These are phyloP conservation scores for Poecilia gillii DNA, from an alignment of 2,797 vertebrate species.

Conservation along the genomic window DNA sequence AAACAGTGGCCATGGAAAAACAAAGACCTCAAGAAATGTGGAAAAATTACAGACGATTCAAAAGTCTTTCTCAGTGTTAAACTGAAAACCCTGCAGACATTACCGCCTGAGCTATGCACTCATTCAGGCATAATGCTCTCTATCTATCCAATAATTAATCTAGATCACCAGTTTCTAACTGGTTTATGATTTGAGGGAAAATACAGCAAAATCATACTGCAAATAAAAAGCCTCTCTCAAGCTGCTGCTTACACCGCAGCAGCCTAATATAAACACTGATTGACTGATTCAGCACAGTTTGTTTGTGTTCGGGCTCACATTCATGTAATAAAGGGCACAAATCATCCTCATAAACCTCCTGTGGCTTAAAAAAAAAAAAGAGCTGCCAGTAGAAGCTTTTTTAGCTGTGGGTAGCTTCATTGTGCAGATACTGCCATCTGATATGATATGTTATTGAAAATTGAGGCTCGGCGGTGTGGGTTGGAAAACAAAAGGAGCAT, in stretches of 20 bases:
- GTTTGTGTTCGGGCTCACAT: slow-evolving; percentile 9
- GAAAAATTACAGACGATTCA: neutral
- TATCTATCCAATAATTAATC: neutral
- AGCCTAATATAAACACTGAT: neutral
- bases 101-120: too few relatives aligned
- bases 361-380: neutral
- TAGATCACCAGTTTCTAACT: neutral
- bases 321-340: slow-evolving; percentile 8
- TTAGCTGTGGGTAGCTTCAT: slow-evolving; percentile 15
- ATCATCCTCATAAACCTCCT: slow-evolving; percentile 16
- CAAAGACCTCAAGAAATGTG: neutral
- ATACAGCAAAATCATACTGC: neutral
- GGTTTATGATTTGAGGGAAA: neutral
- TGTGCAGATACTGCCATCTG: slow-evolving; percentile 49
- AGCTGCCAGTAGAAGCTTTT: slow-evolving; percentile 25
- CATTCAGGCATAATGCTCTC: neutral
- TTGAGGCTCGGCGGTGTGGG: slow-evolving; percentile 39
- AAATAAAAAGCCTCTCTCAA: neutral
- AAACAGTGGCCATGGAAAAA: neutral
- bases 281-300: slow-evolving; percentile 13
- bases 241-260: neutral
- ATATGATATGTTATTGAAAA: slow-evolving; percentile 62
- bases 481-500: slow-evolving; percentile 75
- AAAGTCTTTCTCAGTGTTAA: neutral
- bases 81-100: neutral